Conservation (phyloP, 2,113 vertebrate species). For the Thalassarche chlororhynchos region DNA sequence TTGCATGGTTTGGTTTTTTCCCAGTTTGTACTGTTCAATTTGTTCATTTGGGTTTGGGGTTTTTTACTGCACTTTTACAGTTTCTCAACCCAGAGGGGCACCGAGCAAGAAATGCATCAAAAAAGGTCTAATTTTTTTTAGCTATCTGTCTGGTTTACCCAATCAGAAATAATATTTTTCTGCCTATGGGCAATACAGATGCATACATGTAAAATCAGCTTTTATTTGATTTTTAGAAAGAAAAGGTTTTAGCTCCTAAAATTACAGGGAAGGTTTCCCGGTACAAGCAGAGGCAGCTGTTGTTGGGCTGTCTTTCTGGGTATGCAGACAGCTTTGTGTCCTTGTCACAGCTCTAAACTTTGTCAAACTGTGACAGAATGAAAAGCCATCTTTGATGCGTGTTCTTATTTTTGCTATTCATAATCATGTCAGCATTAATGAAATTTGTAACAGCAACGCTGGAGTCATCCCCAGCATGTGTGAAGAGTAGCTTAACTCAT, state of each 20-base stretch:
- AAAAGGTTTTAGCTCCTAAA: background rate
- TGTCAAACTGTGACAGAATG: background rate
- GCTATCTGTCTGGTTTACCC: background rate
- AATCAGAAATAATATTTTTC: background rate
- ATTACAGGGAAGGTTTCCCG: background rate
- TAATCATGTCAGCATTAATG: background rate
- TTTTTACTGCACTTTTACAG: background rate
- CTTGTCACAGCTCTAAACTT: slow-evolving; percentile 1
- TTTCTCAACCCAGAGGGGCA: background rate
- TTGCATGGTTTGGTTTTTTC: background rate
- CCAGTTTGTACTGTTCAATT: background rate
- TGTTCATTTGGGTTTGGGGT: background rate
- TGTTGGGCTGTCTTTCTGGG: background rate
- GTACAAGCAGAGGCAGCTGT: background rate
- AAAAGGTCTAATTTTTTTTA: background rate
- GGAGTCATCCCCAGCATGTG: background rate
- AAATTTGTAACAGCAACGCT: background rate
- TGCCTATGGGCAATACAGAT: background rate
- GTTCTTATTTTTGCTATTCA: slow-evolving; percentile 18
- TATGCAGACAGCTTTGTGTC: background rate
- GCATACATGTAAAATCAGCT: background rate
- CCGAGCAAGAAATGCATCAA: background rate
- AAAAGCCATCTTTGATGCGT: background rate
- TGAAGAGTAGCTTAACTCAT: background rate
- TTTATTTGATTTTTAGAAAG: background rate